phyloP scores from a whole-genome alignment of 1,140 invertebrate genomes.

The Platyscapa corneri region DNA sequence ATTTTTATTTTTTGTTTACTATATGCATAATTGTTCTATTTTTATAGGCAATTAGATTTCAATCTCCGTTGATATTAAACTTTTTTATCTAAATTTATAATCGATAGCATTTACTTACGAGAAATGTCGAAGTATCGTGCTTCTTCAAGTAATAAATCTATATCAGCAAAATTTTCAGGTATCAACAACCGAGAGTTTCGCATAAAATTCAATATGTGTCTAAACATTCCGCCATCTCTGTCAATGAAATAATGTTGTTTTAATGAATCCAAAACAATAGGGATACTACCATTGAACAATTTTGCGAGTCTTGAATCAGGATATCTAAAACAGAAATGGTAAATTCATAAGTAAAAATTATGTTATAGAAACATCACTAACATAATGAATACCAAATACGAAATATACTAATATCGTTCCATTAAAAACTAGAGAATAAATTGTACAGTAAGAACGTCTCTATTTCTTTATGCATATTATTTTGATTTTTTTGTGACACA shows the following conservation, averaged over 20 bases:
- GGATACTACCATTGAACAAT: conserved; percentile 97
- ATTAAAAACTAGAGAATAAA: no score
- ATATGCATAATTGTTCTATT: no score
- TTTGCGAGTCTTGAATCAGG: conserved; percentile 93
- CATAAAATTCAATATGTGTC: conserved; percentile 97
- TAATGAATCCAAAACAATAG: conserved; percentile 95
- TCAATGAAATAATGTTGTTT: conserved; percentile 99
- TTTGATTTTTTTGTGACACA: no score
- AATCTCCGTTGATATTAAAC: not conserved
- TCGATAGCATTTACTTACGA: conserved; percentile 77
- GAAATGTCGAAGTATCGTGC: conserved; percentile 93
- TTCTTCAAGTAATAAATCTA: conserved; percentile 94
- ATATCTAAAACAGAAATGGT: conserved; percentile 79
- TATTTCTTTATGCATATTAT: no score
- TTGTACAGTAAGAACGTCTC: no score
- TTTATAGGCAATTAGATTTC: no score
- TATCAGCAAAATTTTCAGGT: conserved; percentile 89
- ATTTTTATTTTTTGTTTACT: not conserved
- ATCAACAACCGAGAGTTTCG: conserved; percentile 90
- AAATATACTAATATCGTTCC: no score
- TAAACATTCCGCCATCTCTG: conserved; percentile 95
- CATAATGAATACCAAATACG: no score
- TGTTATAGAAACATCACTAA: no score
- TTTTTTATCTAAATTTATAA: not conserved
- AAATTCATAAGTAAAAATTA: not conserved